Base-by-base conservation (phyloP, 2,113 vertebrate genomes). In the Bucco capensis region DNA sequence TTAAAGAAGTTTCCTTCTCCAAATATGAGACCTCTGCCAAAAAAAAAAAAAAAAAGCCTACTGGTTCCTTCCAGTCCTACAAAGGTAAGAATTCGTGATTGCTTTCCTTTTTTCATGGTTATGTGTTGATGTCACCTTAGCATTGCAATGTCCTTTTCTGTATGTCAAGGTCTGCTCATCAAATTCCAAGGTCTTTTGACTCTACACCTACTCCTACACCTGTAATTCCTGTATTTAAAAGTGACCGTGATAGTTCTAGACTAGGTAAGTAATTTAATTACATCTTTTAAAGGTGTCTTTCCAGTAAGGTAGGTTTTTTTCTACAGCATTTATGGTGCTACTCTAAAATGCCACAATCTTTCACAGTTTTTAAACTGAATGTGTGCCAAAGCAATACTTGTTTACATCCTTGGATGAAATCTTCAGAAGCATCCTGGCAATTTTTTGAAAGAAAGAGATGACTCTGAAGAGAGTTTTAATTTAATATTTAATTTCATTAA, bases 401-500 rank as follows among this genome's bases (percentile, higher is more conserved):
- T 94, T 91, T 95, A 81, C 49, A 53, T 60, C 47, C 51, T 89
- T 67, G 88, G 83, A 94, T 91, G 72, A 89, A 94, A 94, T 91
- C 88, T 91, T 94, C 83, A 95, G 77, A 95, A 93, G 40, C 23
- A 56, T 56, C 44, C 86, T 90, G 49, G 61, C 61, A 96, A 96
- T 94, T 93, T 93, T 95, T 92, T 92, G 83, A 88, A 90, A 90
- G 76, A 89, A 93, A 92, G 73, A 86, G 49, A 93, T 72, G 65
- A 90, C 84, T 92, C 53, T 96, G 89, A 95, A 94, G 92, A 95
- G 94, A 92, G 89, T 90, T 94, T 90, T 94, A 96, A 92, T 92
- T 94, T 95, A 95, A 92, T 93, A 95, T 93, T 96, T 94, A 93
- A 95, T 93, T 94, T 95, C 60, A 90, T 94, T 94, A 96, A 95